Conservation (phyloP, 2,888 invertebrate species). For the Osedax fenrisi region DNA sequence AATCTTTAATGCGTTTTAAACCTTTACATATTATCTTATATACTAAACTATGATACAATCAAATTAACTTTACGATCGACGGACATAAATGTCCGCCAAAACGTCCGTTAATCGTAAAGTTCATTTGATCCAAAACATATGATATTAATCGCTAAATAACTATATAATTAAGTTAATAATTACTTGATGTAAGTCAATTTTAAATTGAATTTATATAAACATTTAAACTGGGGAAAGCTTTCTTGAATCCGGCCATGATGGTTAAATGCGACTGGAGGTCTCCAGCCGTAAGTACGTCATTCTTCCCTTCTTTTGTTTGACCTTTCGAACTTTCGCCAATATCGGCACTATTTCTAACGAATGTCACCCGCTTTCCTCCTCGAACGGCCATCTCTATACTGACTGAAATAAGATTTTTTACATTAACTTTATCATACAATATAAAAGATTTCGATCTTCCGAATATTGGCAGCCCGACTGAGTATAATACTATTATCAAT, state of each 20-base stretch:
- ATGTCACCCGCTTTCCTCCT: constrained; percentile 62
- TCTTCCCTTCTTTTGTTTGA: constrained; percentile 71
- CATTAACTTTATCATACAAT: constrained; percentile 36
- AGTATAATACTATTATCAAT: background rate
- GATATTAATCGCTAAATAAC: too few relatives aligned
- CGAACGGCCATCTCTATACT: constrained; percentile 68
- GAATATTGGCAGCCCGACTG: background rate
- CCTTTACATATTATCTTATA: too few relatives aligned
- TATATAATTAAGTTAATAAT: too few relatives aligned
- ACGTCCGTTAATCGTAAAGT: too few relatives aligned
- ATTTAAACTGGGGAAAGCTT: constrained; percentile 60
- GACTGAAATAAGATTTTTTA: constrained; percentile 60
- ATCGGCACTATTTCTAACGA: constrained; percentile 53
- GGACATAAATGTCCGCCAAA: too few relatives aligned
- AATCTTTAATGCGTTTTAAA: too few relatives aligned
- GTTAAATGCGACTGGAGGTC: constrained; percentile 77
- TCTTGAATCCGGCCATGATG: constrained; percentile 65
- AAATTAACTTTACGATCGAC: too few relatives aligned
- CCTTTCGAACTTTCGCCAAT: constrained; percentile 64
- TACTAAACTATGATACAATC: too few relatives aligned
- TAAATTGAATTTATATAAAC: too few relatives aligned
- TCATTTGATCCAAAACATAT: too few relatives aligned
- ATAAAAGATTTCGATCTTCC: constrained; percentile 4
- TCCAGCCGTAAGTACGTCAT: constrained; percentile 76
- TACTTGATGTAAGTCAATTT: too few relatives aligned